Evolutionary conservation across 1,140 invertebrate species (phyloP).

Genomic region (Apolygus lucorum): DNA sequence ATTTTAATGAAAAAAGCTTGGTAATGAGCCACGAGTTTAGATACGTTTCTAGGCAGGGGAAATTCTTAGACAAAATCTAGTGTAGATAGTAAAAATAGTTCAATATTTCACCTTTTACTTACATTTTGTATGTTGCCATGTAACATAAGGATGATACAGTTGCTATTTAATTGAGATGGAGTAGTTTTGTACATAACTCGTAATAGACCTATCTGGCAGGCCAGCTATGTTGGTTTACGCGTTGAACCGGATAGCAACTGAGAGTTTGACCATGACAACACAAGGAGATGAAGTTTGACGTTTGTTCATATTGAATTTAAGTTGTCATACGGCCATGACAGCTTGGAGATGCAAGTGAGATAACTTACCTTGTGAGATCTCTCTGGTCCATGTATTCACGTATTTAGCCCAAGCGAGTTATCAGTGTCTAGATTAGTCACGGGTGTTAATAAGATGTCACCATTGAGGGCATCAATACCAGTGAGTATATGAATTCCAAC

Average conservation of each 20-base stretch:
- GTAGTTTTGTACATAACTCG: slow-evolving; percentile 14
- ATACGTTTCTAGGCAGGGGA: background rate
- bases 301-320: too few relatives aligned
- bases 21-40: background rate
- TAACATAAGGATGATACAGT: background rate
- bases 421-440: too few relatives aligned
- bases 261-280: too few relatives aligned
- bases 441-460: too few relatives aligned
- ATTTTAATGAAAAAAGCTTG: background rate
- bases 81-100: background rate
- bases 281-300: too few relatives aligned
- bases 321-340: too few relatives aligned
- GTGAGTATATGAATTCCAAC: too few relatives aligned
- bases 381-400: too few relatives aligned
- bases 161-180: slow-evolving; percentile 7
- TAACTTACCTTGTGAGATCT: too few relatives aligned
- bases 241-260: background rate
- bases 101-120: background rate
- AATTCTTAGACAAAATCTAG: slow-evolving; percentile 7
- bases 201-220: background rate
- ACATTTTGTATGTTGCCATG: background rate
- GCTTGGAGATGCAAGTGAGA: too few relatives aligned
- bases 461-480: too few relatives aligned
- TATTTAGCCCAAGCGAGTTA: too few relatives aligned
- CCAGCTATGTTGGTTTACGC: background rate